Evolutionary conservation across 2,888 invertebrate genomes (phyloP).

Genomic region (Bembecia ichneumoniformis): DNA sequence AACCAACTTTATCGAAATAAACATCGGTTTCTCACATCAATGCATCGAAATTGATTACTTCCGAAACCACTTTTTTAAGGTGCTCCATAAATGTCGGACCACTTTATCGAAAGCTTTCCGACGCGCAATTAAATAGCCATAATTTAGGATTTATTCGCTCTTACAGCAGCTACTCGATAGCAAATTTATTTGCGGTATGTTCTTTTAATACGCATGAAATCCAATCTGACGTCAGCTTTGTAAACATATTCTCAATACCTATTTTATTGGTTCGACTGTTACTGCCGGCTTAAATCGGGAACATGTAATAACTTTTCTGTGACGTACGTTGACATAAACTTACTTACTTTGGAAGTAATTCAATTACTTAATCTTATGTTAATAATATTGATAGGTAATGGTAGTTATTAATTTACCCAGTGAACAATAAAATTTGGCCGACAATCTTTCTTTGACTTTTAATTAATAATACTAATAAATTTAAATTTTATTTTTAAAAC

Average conservation of each 20-base stretch:
- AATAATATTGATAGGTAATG: too few relatives aligned
- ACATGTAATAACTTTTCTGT: too few relatives aligned
- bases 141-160: background rate
- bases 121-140: background rate
- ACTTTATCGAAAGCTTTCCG: background rate
- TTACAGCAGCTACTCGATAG: background rate
- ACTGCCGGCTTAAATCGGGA: background rate
- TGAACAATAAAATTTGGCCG: too few relatives aligned
- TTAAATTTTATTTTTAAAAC: too few relatives aligned
- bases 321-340: too few relatives aligned
- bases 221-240: background rate
- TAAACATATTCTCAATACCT: background rate
- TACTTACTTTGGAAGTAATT: too few relatives aligned
- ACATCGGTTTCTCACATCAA: background rate
- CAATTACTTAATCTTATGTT: too few relatives aligned
- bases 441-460: too few relatives aligned
- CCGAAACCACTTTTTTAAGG: background rate
- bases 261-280: background rate
- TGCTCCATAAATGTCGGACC: background rate
- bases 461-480: too few relatives aligned
- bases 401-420: too few relatives aligned
- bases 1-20: too few relatives aligned
- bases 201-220: background rate
- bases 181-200: background rate
- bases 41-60: background rate